Conservation (phyloP, 1,140 invertebrate genomes). For the Sesamia nonagrioides region DNA sequence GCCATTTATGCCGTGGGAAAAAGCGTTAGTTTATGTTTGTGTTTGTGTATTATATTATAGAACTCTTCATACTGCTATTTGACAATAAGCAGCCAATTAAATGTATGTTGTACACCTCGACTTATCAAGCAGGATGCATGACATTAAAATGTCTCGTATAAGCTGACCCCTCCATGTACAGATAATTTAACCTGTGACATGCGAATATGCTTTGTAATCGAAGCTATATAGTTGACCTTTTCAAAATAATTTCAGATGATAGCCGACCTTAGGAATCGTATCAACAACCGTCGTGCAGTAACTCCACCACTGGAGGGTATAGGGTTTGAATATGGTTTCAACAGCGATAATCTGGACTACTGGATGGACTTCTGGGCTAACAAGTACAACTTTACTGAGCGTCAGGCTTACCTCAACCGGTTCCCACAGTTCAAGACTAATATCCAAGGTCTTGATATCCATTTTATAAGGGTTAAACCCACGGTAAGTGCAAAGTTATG, state of each 20-base stretch:
- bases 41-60: no score
- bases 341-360: neutral
- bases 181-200: no score
- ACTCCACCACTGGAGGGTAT: neutral
- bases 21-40: no score
- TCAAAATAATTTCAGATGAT: neutral
- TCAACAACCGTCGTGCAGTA: neutral
- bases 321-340: neutral
- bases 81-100: no score
- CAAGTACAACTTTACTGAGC: conserved; percentile 10
- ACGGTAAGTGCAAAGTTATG: neutral
- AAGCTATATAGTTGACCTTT: no score
- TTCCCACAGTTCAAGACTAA: conserved; percentile 14
- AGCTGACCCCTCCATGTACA: no score
- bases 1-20: no score
- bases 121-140: no score
- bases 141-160: no score
- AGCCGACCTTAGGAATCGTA: neutral
- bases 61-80: no score
- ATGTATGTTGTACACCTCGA: no score
- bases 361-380: conserved; percentile 17
- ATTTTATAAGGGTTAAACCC: conserved; percentile 7
- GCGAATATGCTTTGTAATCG: no score
- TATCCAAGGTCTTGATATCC: conserved; percentile 13
- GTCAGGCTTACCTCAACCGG: neutral